These are phyloP conservation scores for Pollenia griseotomentosa DNA, from an alignment of 2,888 invertebrate genomes.

Conservation along the genomic window DNA sequence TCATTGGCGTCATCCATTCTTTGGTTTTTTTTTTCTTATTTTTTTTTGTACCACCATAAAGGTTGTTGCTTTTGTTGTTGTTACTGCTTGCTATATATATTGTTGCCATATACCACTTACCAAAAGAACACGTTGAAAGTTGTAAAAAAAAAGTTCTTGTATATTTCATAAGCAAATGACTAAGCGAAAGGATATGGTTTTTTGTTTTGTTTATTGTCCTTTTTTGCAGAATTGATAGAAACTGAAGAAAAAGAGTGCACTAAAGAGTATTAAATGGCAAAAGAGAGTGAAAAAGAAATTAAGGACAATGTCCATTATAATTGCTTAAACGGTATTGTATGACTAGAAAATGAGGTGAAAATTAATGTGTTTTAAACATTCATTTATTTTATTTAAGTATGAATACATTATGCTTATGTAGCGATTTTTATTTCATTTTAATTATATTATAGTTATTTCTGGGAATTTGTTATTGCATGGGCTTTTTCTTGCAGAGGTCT, in stretches of 20 bases:
- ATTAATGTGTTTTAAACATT: background rate
- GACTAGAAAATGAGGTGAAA: background rate
- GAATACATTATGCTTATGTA: slow-evolving; percentile 7
- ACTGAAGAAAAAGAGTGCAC: background rate
- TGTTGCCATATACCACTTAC: slow-evolving; percentile 7
- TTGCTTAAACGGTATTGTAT: slow-evolving; percentile 3
- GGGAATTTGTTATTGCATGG: background rate
- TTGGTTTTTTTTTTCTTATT: slow-evolving; percentile 20
- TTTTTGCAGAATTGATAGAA: slow-evolving; percentile 40
- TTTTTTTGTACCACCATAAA: background rate
- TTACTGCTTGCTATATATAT: background rate
- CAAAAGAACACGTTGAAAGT: slow-evolving; percentile 21
- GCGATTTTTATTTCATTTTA: slow-evolving; percentile 6
- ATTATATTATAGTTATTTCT: background rate
- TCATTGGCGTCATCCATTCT: slow-evolving; percentile 70
- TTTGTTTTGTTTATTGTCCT: slow-evolving; percentile 32
- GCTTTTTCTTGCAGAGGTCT: slow-evolving; percentile 3
- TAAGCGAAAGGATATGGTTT: slow-evolving; percentile 65
- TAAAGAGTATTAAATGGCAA: background rate
- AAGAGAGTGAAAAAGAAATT: slow-evolving; percentile 11
- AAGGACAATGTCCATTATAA: slow-evolving; percentile 29
- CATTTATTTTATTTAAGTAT: background rate
- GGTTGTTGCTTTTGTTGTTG: slow-evolving; percentile 46
- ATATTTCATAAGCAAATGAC: slow-evolving; percentile 68
- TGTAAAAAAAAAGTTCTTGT: slow-evolving; percentile 18